Conservation (phyloP, 2,888 invertebrate species). For the Thymelicus sylvestris region DNA sequence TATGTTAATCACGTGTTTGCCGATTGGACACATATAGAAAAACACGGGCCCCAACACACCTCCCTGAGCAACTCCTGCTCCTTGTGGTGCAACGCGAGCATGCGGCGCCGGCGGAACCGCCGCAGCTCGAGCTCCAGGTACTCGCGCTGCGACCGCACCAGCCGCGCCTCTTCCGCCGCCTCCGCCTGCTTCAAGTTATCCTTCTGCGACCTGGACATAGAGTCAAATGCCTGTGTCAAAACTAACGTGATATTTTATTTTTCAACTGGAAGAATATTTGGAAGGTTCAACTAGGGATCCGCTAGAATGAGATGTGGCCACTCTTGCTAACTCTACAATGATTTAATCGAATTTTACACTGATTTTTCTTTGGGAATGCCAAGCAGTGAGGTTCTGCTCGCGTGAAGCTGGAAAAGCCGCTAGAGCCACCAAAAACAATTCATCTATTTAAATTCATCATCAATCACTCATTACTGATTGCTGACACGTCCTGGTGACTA, state of each 20-base stretch:
- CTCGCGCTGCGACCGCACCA: slow-evolving; percentile 95
- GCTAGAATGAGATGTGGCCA: too few species aligned
- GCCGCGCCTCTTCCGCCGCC: slow-evolving; percentile 94
- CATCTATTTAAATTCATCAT: too few species aligned
- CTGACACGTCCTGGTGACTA: too few species aligned
- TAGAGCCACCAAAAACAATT: too few species aligned
- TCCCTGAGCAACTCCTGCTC: slow-evolving; percentile 96
- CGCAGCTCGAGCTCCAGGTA: slow-evolving; percentile 96
- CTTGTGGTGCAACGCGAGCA: slow-evolving; percentile 93
- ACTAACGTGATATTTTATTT: not conserved
- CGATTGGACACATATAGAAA: not conserved
- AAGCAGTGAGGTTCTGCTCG: too few species aligned
- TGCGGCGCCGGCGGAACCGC: slow-evolving; percentile 95
- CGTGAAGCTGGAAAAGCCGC: too few species aligned
- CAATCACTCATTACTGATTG: too few species aligned
- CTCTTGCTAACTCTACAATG: too few species aligned
- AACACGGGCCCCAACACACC: slow-evolving; percentile 74
- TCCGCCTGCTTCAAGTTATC: slow-evolving; percentile 96
- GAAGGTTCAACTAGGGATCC: too few species aligned
- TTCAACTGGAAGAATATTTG: not conserved
- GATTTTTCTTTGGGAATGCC: too few species aligned
- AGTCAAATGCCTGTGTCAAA: not conserved
- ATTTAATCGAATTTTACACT: too few species aligned
- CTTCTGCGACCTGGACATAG: slow-evolving; percentile 89
- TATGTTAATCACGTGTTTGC: not conserved